phyloP scores from a whole-genome alignment of 1,140 invertebrate genomes.

The Drosophila teissieri region DNA sequence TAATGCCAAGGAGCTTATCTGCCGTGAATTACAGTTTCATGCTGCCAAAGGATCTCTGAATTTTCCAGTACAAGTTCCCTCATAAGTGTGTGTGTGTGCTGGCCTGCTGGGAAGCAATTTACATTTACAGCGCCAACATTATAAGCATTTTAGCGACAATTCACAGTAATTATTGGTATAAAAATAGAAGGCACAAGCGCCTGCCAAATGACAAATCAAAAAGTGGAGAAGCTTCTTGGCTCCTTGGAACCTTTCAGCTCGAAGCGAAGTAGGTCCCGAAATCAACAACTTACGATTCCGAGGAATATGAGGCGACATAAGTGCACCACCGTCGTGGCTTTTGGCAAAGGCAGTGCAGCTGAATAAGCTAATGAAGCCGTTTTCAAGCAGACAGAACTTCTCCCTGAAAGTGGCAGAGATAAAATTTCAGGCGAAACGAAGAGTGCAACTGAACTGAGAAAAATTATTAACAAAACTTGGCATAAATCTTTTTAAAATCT shows the following conservation, averaged over 20 bases:
- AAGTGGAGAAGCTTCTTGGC: conserved; percentile 21
- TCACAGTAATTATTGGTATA: conserved; percentile 57
- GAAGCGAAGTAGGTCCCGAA: conserved; percentile 8
- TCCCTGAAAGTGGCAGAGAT: conserved; percentile 2
- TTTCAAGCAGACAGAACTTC: conserved; percentile 12
- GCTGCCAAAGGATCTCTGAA: conserved; percentile 37
- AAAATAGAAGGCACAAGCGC: conserved; percentile 39
- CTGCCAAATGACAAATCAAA: conserved; percentile 59
- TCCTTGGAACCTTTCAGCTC: conserved; percentile 11
- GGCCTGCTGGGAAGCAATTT: conserved; percentile 48
- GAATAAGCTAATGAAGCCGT: conserved; percentile 51
- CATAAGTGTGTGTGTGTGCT: conserved; percentile 4
- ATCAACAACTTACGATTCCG: conserved; percentile 17
- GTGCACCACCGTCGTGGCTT: conserved; percentile 10
- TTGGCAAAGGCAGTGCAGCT: conserved; percentile 32
- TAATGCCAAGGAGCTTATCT: conserved; percentile 71
- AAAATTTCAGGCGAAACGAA: conserved; percentile 31
- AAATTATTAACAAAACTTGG: not conserved
- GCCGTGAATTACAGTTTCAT: conserved; percentile 34
- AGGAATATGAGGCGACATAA: not conserved
- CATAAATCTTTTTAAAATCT: not conserved
- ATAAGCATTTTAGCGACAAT: conserved; percentile 64
- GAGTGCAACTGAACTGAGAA: conserved; percentile 11
- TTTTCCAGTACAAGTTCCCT: conserved; percentile 34
- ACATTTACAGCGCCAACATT: conserved; percentile 56